Conservation (phyloP, 30 jellyfish, hydroid and myxozoan genomes). For the Aurelia coerulea region DNA sequence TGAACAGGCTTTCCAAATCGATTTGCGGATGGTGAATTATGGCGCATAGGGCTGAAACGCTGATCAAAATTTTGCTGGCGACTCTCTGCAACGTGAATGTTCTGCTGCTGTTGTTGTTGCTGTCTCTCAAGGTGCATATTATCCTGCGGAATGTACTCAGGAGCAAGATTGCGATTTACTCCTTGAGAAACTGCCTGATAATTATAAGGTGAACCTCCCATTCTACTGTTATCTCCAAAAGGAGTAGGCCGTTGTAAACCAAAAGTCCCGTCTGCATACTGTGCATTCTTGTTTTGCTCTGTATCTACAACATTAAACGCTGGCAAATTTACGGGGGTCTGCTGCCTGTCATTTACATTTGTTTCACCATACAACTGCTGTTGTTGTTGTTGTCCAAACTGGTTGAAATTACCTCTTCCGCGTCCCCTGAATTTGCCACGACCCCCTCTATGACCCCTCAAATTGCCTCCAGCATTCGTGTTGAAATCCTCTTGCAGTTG, state of each 20-base stretch:
- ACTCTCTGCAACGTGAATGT: neutral
- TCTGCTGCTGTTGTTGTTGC: conserved; percentile 10
- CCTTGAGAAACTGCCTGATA: conserved; percentile 43
- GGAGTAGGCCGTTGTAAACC: conserved; percentile 7
- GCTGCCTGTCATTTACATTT: conserved; percentile 9
- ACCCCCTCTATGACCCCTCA: conserved; percentile 52
- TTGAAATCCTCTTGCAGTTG: conserved; percentile 38
- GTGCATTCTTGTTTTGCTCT: conserved; percentile 10
- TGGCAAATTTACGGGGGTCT: conserved; percentile 11
- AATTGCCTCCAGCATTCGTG: conserved; percentile 33
- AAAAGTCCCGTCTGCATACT: conserved; percentile 11
- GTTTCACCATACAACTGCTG: neutral
- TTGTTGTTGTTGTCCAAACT: conserved; percentile 35
- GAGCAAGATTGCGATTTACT: conserved; percentile 15
- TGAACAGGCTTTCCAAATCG: conserved; percentile 44
- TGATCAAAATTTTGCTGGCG: neutral
- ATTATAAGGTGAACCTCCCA: conserved; percentile 27
- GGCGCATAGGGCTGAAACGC: conserved; percentile 28
- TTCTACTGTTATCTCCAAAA: neutral
- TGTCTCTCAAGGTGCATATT: conserved; percentile 6
- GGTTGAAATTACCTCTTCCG: conserved; percentile 49
- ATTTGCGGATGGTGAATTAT: conserved; percentile 1
- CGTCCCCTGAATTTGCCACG: conserved; percentile 68
- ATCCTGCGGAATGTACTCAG: conserved; percentile 21
- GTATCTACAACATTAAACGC: conserved; percentile 7